Base-by-base conservation (phyloP, 2,797 vertebrate species). In the Coendou prehensilis region DNA sequence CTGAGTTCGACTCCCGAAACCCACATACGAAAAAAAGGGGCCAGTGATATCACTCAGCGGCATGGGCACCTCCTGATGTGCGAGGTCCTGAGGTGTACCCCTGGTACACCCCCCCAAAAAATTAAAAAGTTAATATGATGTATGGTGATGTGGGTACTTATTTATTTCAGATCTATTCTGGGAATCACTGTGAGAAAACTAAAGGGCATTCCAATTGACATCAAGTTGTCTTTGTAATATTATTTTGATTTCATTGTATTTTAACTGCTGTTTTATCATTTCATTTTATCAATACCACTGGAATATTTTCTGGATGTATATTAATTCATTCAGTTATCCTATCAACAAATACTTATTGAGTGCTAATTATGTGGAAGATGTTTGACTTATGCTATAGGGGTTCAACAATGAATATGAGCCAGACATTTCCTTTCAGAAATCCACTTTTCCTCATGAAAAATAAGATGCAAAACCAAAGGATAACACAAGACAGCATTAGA, bases 191-290 rank as follows among this genome's bases (percentile, higher is more conserved):
- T 61, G 50, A 76, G 17, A 78, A 91, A 95, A 94, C n/a, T 52
- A 56, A 93, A 90, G 26, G 3, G 6, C 5, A 10, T 52, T 13
- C n/a, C 83, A 82, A 47, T 9, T 47, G 56, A 13, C 50, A 6
- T 33, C 37, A 30, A n/a, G 54, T 67, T 82, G 87, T 67, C 80
- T 90, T 84, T 71, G 61, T 88, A 50, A 87, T 41, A 87, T 71
- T 73, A 26, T 9, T 73, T 33, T 59, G 8, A 89, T 63, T 82
- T 93, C 17, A 45, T 45, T 91, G 33, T 86, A 78, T 50, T 52
- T 89, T 80, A 15, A 64, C 67, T 75, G 56, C 2, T n/a, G 41
- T 88, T 78, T 83, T 96, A 3, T 30, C 50, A 52, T 86, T 89
- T 78, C 59, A 83, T 54, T 67, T 0, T 15, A 59, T 67, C 22